Base-by-base conservation (phyloP, 1,140 invertebrate species). In the Pararge aegeria region DNA sequence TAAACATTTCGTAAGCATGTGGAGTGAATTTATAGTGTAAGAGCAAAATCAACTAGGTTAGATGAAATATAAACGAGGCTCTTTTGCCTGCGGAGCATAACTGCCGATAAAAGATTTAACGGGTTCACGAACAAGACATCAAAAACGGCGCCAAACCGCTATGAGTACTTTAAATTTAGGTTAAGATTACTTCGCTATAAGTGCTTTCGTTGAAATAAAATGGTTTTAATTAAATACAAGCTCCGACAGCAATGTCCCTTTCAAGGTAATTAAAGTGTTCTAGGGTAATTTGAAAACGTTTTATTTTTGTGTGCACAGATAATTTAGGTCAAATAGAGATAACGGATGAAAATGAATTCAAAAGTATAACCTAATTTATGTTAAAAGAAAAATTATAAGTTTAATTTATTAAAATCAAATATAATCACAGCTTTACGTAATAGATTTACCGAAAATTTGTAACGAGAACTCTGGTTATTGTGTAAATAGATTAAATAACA, bases 21-120 rank as follows among this genome's bases (percentile, higher is more conserved):
- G 9, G 30, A 34, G 30, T 13, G 19, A 48, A 48, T 21, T 48
- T 44, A 48, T 12, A 21, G 6, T 13, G n/a, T 48, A 27, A 49
- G 48, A 42, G 54, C 48, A 56, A 52, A 50, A 52, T 62, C 48
- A 44, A 54, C 42, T 21, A 54, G 64, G 59, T 55, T 61, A 64
- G 65, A 66, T 76, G 55, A 72, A 78, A 78, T 69, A 62, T 56
- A 62, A 74, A 83, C 68, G 66, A 75, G 67, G 29, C 56, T 60
- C 54, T 58, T 42, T 37, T 52, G 59, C 60, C 61, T 61, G 63
- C 55, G 58, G 51, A 61, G 59, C 70, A 65, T 70, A 75, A 83
- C 73, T 65, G 67, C 68, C 72, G 71, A 76, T 83, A 81, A 80
- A 80, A 80, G 67, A 75, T 80, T 81, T 80, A 80, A 80, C 72